These are phyloP conservation scores for Synodontis membranacea DNA, from an alignment of 2,113 vertebrate species.

Conservation along the genomic window DNA sequence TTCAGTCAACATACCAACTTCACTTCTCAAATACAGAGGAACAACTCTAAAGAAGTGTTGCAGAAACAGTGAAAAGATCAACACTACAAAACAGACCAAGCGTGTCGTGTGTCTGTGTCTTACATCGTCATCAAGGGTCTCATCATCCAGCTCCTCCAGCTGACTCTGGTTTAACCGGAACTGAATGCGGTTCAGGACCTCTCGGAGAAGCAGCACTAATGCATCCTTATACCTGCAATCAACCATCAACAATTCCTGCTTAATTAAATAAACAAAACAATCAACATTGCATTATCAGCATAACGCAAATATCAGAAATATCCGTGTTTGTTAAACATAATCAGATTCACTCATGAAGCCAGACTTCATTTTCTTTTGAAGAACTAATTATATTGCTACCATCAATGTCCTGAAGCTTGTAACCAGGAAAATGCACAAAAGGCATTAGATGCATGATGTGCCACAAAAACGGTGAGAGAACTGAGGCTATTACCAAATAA, in stretches of 20 bases:
- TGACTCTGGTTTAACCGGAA: constrained; percentile 97
- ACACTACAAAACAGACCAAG: not conserved
- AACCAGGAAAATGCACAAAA: not conserved
- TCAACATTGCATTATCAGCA: not conserved
- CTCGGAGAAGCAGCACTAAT: constrained; percentile 87
- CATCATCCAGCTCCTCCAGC: constrained; percentile 95
- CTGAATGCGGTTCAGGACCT: constrained; percentile 94
- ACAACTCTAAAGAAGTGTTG: not conserved
- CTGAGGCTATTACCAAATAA: not conserved
- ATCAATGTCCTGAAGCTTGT: not conserved
- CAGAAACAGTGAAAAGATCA: not conserved
- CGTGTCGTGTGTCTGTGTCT: constrained; percentile 59
- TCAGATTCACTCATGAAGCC: not conserved
- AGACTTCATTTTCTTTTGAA: not conserved
- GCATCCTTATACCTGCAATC: constrained; percentile 91
- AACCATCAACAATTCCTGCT: not conserved
- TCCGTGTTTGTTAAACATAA: not conserved
- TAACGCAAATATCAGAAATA: not conserved
- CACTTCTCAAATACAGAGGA: not conserved
- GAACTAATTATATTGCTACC: not conserved
- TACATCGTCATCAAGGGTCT: constrained; percentile 96
- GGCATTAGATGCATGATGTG: not conserved
- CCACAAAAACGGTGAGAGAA: too few species aligned
- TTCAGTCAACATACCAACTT: not conserved
- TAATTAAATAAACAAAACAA: not conserved